Evolutionary conservation across 2,113 vertebrate species (phyloP).

Genomic region (Hippopotamus amphibius): DNA sequence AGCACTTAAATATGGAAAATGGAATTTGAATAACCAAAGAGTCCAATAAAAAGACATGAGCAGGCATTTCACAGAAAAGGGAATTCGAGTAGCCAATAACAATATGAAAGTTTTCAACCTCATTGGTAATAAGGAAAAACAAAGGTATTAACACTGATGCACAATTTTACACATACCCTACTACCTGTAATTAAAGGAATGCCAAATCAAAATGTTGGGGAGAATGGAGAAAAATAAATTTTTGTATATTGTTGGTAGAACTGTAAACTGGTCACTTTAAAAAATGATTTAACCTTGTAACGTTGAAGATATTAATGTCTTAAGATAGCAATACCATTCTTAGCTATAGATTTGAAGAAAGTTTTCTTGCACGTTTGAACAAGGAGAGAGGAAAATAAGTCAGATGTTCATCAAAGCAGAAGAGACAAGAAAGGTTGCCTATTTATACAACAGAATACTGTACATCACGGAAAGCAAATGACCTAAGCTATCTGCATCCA

Average conservation of each 20-base stretch:
- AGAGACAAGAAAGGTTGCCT: neutral
- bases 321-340: neutral
- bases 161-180: neutral
- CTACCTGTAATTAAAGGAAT: neutral
- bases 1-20: neutral
- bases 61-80: neutral
- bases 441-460: neutral
- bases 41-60: neutral
- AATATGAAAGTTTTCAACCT: neutral
- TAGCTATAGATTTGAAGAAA: neutral
- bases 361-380: neutral
- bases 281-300: neutral
- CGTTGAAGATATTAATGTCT: neutral
- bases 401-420: neutral
- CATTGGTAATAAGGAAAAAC: neutral
- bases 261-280: neutral
- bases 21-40: neutral
- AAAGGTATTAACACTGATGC: neutral
- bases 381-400: neutral
- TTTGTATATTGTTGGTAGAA: neutral
- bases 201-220: neutral
- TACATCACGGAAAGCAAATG: neutral
- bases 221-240: neutral
- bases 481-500: neutral
- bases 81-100: neutral